Base-by-base conservation (phyloP, 2,113 vertebrate genomes). In the Oxyruncus cristatus region DNA sequence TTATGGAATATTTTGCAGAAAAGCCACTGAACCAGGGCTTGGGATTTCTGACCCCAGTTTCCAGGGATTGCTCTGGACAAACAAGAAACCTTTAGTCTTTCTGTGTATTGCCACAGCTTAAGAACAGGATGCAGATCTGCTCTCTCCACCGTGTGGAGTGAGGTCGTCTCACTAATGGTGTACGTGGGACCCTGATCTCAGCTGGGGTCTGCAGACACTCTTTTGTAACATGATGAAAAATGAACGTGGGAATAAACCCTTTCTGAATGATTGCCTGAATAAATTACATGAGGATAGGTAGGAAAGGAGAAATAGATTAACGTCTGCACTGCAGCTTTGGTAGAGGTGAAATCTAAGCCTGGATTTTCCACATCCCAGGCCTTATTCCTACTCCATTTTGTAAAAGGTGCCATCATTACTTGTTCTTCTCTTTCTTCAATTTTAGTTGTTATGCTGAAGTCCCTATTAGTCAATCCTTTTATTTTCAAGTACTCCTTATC, bases 121-220 rank as follows among this genome's bases (percentile, higher is more conserved):
- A 55, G 46, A 71, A 6, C 14, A 72, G 39, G n/a, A 52, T 75
- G 52, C 61, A 85, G 52, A 42, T 65, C 18, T 68, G 70, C 55
- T 37, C 32, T 46, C 44, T 70, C 42, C 13, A 1, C 32, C n/a
- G 14, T 11, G 24, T 11, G 39, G 37, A 65, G 35, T 39, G 28
- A 73, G 41, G n/a, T 70, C n/a, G 27, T 24, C 41, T 56, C 50
- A 37, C 24, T 65, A 42, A 53, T 44, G 42, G 26, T 78, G 26
- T 53, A 42, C 0, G 0, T 0, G 1, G 42, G 24, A 33, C 20
- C 7, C 23, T 14, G 1, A n/a, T 37, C 46, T 41, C 14, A 53
- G 10, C 32, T 81, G 33, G 11, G 15, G 9, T 24, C 7, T 66
- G 9, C 6, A 44, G 68, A 28, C 12, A 6, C 14, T 46, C 35